phyloP scores from a whole-genome alignment of 2,888 invertebrate species.

The Imbricaverruca yamaguchii region DNA sequence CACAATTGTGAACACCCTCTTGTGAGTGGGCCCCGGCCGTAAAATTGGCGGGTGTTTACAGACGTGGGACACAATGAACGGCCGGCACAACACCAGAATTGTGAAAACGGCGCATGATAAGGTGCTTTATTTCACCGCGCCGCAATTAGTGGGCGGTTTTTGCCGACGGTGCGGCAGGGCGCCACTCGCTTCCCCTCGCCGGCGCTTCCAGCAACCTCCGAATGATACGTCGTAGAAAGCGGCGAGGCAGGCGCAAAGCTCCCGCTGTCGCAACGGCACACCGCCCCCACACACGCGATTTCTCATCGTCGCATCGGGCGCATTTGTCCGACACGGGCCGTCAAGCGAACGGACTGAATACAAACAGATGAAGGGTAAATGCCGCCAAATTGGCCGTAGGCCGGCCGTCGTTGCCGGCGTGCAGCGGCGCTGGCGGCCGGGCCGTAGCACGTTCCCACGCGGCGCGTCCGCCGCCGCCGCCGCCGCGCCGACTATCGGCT shows the following conservation, averaged over 20 bases:
- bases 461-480: too few relatives aligned
- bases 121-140: neutral
- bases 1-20: slow-evolving; percentile 1
- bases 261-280: neutral
- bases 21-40: neutral
- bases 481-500: too few relatives aligned
- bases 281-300: neutral
- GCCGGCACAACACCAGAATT: neutral
- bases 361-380: slow-evolving; percentile 9
- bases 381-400: neutral
- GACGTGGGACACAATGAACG: neutral
- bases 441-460: neutral
- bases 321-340: neutral
- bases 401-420: neutral
- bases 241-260: neutral
- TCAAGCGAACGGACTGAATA: neutral
- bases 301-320: neutral
- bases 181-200: neutral
- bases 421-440: neutral
- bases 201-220: neutral
- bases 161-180: neutral
- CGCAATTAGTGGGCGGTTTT: neutral
- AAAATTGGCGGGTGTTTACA: slow-evolving; percentile 12
- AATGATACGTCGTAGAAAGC: neutral
- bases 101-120: slow-evolving; percentile 9